Percentiles rank a stretch among this genome's conserved stretches.
Evolutionary conservation across 2,797 vertebrate genomes (phyloP).

Genomic region (Melanotaenia nigrans): DNA sequence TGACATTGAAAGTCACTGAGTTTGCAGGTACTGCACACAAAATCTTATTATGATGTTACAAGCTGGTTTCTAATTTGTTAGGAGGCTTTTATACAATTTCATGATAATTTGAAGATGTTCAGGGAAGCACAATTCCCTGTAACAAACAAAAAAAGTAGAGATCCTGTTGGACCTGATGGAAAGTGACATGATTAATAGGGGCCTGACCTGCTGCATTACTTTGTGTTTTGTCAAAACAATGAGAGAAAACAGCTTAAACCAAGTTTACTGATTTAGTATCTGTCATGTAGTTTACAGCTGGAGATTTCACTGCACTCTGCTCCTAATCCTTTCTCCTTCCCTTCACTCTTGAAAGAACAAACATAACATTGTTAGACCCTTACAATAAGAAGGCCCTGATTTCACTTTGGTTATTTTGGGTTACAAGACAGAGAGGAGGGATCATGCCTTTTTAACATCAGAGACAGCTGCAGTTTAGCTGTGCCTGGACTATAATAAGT

Average conservation of each 20-base stretch:
- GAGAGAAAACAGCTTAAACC: slow-evolving; percentile 42
- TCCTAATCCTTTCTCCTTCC: slow-evolving; percentile 52
- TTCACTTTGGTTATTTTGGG: slow-evolving; percentile 44
- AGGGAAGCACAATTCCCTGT: not conserved
- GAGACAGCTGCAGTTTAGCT: slow-evolving; percentile 26
- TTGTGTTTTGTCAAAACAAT: slow-evolving; percentile 44
- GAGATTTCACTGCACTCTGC: slow-evolving; percentile 59
- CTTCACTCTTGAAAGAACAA: slow-evolving; percentile 35
- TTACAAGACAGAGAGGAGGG: slow-evolving; percentile 21
- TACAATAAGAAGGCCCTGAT: slow-evolving; percentile 42
- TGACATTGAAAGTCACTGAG: slow-evolving; percentile 39
- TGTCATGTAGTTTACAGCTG: slow-evolving; percentile 69
- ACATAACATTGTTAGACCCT: slow-evolving; percentile 42
- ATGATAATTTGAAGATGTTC: not conserved
- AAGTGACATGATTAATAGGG: slow-evolving; percentile 30
- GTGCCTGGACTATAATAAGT: slow-evolving; percentile 53
- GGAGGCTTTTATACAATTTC: not conserved
- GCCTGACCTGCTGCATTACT: slow-evolving; percentile 28
- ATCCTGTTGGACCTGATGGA: not conserved
- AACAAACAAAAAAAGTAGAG: not conserved
- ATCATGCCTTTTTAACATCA: slow-evolving; percentile 19
- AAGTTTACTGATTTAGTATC: slow-evolving; percentile 55
- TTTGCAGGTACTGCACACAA: not conserved
- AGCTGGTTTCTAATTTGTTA: not conserved
- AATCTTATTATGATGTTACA: not conserved